phyloP scores from a whole-genome alignment of 2,888 invertebrate genomes.

The Campoplex capitator region DNA sequence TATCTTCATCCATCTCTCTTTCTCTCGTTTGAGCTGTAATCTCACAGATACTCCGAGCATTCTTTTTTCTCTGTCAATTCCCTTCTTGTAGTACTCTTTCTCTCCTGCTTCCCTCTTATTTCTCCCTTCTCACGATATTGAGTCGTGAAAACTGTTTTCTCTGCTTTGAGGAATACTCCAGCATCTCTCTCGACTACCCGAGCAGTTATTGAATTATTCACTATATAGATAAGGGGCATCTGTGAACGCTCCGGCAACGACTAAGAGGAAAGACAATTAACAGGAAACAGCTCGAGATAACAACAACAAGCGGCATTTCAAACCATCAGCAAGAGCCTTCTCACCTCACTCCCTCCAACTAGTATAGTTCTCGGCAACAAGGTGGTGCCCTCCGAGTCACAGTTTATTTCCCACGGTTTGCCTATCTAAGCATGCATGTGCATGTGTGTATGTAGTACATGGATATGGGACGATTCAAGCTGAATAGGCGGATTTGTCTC shows the following conservation, averaged over 20 bases:
- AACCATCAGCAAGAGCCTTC: slow-evolving; percentile 61
- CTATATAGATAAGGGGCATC: slow-evolving; percentile 81
- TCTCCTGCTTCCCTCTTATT: slow-evolving; percentile 4
- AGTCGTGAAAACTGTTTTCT: slow-evolving; percentile 40
- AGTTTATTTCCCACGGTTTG: slow-evolving; percentile 63
- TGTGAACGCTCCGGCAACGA: slow-evolving; percentile 70
- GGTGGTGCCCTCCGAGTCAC: slow-evolving; percentile 53
- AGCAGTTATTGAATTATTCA: slow-evolving; percentile 83
- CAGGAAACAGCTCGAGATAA: slow-evolving; percentile 83
- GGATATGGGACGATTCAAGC: slow-evolving; percentile 22
- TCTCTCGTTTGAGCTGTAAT: slow-evolving; percentile 44
- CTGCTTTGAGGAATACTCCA: slow-evolving; percentile 36
- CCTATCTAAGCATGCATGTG: slow-evolving; percentile 34
- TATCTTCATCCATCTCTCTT: slow-evolving; percentile 3
- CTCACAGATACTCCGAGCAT: slow-evolving; percentile 40
- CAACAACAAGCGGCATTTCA: slow-evolving; percentile 78
- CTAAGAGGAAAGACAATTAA: slow-evolving; percentile 83
- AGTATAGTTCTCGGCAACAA: slow-evolving; percentile 59
- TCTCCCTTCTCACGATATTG: slow-evolving; percentile 11
- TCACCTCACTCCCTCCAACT: neutral
- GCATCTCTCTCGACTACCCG: slow-evolving; percentile 73
- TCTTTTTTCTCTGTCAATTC: slow-evolving; percentile 40
- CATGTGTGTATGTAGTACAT: neutral
- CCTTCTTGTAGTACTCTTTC: slow-evolving; percentile 3
- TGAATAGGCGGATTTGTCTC: neutral